Conservation (phyloP, 2,888 invertebrate genomes). For the Clusia tigrina region DNA sequence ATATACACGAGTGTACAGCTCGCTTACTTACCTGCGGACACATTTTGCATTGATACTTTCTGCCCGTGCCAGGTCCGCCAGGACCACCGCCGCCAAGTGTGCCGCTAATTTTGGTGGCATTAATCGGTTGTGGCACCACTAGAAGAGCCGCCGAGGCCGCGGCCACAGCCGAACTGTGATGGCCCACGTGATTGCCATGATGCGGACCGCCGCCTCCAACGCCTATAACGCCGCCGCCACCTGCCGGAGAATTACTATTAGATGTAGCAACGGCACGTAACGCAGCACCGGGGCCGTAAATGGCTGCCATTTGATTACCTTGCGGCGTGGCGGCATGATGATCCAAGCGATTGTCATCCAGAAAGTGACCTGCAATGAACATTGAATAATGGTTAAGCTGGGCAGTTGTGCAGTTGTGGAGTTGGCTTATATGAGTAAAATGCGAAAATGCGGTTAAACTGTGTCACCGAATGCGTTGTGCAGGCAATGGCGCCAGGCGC, state of each 20-base stretch:
- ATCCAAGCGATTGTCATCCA: conserved; percentile 64
- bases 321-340: conserved; percentile 62
- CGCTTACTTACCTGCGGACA: conserved; percentile 86
- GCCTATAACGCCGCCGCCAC: conserved; percentile 47
- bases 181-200: conserved; percentile 65
- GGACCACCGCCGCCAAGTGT: conserved; percentile 53
- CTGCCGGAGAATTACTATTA: conserved; percentile 48
- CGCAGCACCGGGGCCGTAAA: conserved; percentile 44
- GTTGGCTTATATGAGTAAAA: conserved; percentile 6
- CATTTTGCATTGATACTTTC: conserved; percentile 97
- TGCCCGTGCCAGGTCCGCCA: conserved; percentile 59
- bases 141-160: conserved; percentile 73
- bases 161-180: conserved; percentile 67
- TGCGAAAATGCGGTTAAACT: conserved; percentile 9
- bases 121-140: conserved; percentile 88
- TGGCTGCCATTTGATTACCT: conserved; percentile 49
- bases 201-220: conserved; percentile 38
- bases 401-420: conserved; percentile 9
- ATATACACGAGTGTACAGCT: not conserved
- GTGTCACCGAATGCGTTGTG: conserved; percentile 19
- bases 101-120: conserved; percentile 71
- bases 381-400: not conserved
- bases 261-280: conserved; percentile 46
- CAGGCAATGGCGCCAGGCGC: conserved; percentile 40
- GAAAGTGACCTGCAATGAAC: conserved; percentile 60